Evolutionary conservation across 2,797 vertebrate genomes (phyloP).

Genomic region (Morelia viridis): DNA sequence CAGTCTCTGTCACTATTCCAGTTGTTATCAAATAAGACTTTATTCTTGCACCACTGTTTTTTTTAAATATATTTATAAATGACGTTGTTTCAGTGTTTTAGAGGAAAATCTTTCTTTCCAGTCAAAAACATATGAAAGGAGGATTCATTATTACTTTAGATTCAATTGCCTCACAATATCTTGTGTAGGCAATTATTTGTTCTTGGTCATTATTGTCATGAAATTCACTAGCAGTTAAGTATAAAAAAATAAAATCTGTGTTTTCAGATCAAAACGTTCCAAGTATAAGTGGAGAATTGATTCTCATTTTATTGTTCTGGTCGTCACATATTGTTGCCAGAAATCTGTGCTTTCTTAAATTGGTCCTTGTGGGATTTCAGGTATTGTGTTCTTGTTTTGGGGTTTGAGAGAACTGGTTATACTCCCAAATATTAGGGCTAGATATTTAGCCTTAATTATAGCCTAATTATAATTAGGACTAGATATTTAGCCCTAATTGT

Average conservation of each 20-base stretch:
- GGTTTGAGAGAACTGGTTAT: constrained; percentile 1
- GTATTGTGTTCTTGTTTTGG: neutral
- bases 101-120: neutral
- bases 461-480: neutral
- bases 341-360: neutral
- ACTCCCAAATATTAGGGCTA: neutral
- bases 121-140: neutral
- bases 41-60: neutral
- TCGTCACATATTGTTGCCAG: neutral
- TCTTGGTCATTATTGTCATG: neutral
- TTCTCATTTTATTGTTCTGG: neutral
- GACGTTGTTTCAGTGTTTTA: neutral
- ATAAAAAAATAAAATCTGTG: neutral
- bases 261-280: neutral
- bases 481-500: neutral
- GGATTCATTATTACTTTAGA: neutral
- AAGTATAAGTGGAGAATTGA: neutral
- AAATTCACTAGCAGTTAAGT: neutral
- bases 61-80: neutral
- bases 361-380: neutral
- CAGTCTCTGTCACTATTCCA: neutral
- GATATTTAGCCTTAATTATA: constrained; percentile 4
- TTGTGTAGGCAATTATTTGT: neutral
- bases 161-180: neutral
- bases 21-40: neutral